Percentiles rank a stretch among this genome's conserved stretches.
phyloP scores from a whole-genome alignment of 2,797 vertebrate genomes.

The Helicolenus hilgendorfi region DNA sequence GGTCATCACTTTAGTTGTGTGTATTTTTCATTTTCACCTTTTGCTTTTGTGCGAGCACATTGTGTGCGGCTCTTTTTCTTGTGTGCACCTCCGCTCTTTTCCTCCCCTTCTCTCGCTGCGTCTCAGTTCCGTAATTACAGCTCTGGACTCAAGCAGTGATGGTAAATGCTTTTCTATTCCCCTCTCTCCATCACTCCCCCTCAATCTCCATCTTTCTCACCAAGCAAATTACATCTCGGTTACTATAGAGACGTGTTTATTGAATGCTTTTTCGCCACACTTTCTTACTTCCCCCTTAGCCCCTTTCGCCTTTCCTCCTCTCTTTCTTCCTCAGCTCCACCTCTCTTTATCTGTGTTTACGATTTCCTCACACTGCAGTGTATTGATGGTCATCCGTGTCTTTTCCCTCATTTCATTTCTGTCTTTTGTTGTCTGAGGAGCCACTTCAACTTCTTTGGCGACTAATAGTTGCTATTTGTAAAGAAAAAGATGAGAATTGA shows the following conservation, averaged over 20 bases:
- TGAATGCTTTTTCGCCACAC: constrained; percentile 83
- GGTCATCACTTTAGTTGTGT: constrained; percentile 65
- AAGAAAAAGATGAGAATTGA: constrained; percentile 57
- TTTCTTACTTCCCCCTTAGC: constrained; percentile 61
- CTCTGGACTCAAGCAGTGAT: constrained; percentile 91
- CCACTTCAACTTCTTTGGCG: constrained; percentile 28
- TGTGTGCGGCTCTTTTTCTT: constrained; percentile 58
- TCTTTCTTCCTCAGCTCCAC: constrained; percentile 15
- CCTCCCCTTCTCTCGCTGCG: constrained; percentile 66
- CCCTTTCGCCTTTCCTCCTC: constrained; percentile 6
- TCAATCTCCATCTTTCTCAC: constrained; percentile 83
- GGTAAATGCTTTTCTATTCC: constrained; percentile 91
- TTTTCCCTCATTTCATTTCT: constrained; percentile 46
- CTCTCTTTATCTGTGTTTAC: constrained; percentile 47
- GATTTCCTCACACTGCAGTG: constrained; percentile 37
- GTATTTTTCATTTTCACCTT: constrained; percentile 63
- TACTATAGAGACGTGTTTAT: constrained; percentile 92
- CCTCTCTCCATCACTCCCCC: constrained; percentile 85
- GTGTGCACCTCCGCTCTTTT: constrained; percentile 59
- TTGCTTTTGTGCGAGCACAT: constrained; percentile 67
- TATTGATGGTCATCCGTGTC: constrained; percentile 60
- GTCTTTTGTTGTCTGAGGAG: constrained; percentile 54
- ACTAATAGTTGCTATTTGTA: constrained; percentile 66
- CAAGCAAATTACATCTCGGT: constrained; percentile 90
- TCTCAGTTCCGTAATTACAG: constrained; percentile 90